Evolutionary conservation across 2,888 invertebrate genomes (phyloP).

Genomic region (Lamellibrachia satsuma): DNA sequence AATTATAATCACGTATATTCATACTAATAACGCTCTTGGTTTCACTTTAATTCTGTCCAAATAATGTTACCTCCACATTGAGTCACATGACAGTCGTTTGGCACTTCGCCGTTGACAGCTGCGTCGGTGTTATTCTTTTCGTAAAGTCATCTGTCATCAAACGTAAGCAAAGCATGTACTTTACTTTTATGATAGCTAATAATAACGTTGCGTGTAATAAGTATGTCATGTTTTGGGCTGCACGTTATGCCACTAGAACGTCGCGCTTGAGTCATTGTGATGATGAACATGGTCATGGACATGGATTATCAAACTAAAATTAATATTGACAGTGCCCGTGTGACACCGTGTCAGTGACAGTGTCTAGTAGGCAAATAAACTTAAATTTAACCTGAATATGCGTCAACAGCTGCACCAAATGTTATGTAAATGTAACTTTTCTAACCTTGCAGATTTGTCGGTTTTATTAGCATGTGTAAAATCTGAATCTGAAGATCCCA

Average conservation of each 20-base stretch:
- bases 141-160: neutral
- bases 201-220: neutral
- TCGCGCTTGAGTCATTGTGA: neutral
- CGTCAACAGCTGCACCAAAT: too few relatives aligned
- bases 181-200: neutral
- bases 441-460: too few relatives aligned
- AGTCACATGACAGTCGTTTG: neutral
- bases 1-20: neutral
- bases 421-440: too few relatives aligned
- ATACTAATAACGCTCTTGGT: neutral
- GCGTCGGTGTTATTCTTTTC: neutral
- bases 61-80: neutral
- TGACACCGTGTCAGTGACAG: too few relatives aligned
- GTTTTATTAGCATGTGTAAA: too few relatives aligned
- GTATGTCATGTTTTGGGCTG: neutral
- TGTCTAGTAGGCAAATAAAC: too few relatives aligned
- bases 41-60: neutral
- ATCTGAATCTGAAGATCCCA: too few relatives aligned
- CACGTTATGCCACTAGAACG: neutral
- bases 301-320: too few relatives aligned
- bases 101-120: neutral
- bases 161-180: neutral
- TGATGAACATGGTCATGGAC: too few relatives aligned
- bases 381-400: too few relatives aligned
- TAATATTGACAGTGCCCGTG: too few relatives aligned